phyloP scores from a whole-genome alignment of 2,113 vertebrate genomes.

The Callionymus lyra region DNA sequence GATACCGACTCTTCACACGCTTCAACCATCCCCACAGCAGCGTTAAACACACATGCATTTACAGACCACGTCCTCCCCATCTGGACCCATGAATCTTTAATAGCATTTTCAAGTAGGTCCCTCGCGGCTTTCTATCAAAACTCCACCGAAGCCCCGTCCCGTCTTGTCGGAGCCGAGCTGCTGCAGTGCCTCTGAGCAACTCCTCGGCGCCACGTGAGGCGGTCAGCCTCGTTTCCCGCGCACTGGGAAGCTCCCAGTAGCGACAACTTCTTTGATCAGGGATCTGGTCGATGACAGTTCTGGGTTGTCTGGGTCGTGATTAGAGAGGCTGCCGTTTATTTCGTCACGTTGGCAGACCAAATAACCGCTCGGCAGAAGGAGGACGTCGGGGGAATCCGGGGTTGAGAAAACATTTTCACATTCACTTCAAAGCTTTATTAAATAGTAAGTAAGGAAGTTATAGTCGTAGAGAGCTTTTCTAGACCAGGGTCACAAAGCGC shows the following conservation, averaged over 20 bases:
- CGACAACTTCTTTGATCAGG: conserved; percentile 25
- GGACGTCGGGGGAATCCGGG: conserved; percentile 13
- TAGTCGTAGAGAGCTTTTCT: too few relatives aligned
- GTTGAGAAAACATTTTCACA: not conserved
- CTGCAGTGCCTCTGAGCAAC: not conserved
- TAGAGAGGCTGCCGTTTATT: conserved; percentile 28
- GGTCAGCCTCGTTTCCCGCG: conserved; percentile 5
- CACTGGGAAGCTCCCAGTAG: conserved; percentile 14
- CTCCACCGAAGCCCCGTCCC: conserved; percentile 5
- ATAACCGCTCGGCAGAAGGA: conserved; percentile 1
- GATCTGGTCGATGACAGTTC: conserved; percentile 38
- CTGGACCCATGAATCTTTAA: conserved; percentile 38
- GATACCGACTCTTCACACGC: conserved; percentile 5
- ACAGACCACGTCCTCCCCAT: conserved; percentile 14
- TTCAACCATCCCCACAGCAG: not conserved
- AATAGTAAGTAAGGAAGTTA: too few relatives aligned
- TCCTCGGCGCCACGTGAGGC: not conserved
- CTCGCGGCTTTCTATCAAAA: not conserved
- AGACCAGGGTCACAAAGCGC: too few relatives aligned
- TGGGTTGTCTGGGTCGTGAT: conserved; percentile 42
- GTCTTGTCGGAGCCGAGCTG: conserved; percentile 29
- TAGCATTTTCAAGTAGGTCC: conserved; percentile 7
- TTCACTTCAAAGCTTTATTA: not conserved
- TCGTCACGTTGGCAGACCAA: conserved; percentile 23
- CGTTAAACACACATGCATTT: not conserved